Evolutionary conservation across 2,888 invertebrate genomes (phyloP).

Genomic region (Amblyjoppa proteus): DNA sequence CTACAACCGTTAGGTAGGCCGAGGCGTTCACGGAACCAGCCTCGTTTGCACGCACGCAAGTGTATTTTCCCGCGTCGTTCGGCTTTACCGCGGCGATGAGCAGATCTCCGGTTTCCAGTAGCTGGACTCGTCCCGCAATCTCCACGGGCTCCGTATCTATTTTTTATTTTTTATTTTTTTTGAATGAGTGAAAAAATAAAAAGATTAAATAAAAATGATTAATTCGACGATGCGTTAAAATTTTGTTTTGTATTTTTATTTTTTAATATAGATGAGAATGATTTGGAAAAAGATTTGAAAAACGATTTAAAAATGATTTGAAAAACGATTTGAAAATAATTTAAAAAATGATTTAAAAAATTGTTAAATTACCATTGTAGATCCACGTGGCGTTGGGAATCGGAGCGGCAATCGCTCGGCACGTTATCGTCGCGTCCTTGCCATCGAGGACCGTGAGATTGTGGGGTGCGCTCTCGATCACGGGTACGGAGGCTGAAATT

Average conservation of each 20-base stretch:
- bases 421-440: constrained; percentile 95
- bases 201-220: background rate
- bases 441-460: constrained; percentile 97
- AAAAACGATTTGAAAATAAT: no score
- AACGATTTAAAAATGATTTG: no score
- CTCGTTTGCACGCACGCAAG: constrained; percentile 95
- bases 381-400: constrained; percentile 96
- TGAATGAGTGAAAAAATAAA: constrained; percentile 41
- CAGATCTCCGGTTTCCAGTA: constrained; percentile 94
- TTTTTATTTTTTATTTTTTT: no score
- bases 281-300: no score
- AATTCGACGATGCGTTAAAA: background rate
- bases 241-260: background rate
- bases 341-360: background rate
- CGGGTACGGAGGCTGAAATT: constrained; percentile 93
- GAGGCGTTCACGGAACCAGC: constrained; percentile 94
- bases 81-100: constrained; percentile 94
- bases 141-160: constrained; percentile 88
- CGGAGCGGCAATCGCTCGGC: constrained; percentile 96
- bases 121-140: constrained; percentile 92
- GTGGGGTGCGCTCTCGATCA: constrained; percentile 93
- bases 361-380: constrained; percentile 91
- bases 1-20: constrained; percentile 93
- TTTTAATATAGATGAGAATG: background rate
- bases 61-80: constrained; percentile 95